Conservation (phyloP, 1,140 invertebrate species). For the Gryllus bimaculatus region DNA sequence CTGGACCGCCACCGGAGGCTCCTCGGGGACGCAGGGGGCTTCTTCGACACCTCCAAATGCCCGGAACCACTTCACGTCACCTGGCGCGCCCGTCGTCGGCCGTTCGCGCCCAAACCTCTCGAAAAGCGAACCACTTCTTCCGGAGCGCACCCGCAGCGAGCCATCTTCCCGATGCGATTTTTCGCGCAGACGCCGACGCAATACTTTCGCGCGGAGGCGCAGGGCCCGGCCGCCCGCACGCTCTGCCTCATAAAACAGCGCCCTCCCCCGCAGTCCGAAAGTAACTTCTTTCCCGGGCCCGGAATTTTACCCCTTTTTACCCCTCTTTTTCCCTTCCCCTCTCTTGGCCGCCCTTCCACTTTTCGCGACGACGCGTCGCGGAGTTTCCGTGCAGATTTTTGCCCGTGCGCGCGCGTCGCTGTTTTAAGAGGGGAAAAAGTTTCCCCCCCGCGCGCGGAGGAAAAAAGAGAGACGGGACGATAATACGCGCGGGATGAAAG, state of each 20-base stretch:
- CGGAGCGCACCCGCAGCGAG: neutral
- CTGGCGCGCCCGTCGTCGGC: neutral
- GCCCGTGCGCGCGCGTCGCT: neutral
- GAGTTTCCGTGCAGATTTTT: neutral
- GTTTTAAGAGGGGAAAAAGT: neutral
- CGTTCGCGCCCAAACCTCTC: too few species aligned
- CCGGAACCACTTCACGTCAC: neutral
- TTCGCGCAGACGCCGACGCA: neutral
- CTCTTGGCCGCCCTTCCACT: neutral
- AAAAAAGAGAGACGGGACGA: neutral
- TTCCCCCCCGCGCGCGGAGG: too few species aligned
- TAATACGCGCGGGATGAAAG: neutral
- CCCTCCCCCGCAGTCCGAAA: neutral
- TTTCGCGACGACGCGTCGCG: neutral
- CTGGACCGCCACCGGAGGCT: neutral
- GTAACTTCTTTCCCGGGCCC: neutral
- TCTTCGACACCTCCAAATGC: neutral
- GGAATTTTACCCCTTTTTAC: slow-evolving; percentile 4
- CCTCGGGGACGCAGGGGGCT: neutral
- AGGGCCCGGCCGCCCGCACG: neutral
- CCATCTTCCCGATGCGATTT: neutral
- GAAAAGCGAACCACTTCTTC: neutral
- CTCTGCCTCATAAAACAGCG: neutral
- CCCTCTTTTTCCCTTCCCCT: neutral
- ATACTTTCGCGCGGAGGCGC: neutral